Base-by-base conservation (phyloP, 2,888 invertebrate species). In the Macrosoma leucophasiata region DNA sequence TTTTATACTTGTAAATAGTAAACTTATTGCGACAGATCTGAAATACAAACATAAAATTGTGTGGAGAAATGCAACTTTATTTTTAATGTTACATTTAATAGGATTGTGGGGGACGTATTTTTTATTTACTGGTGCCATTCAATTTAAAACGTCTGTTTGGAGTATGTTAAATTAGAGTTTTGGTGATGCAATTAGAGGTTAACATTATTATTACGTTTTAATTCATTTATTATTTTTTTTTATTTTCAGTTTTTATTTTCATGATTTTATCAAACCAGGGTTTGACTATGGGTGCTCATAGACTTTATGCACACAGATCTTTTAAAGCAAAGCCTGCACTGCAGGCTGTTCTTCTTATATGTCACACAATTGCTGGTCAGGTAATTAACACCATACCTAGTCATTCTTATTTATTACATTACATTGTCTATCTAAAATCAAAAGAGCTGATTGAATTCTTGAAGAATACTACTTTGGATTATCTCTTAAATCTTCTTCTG, bases 201-300 rank as follows among this genome's bases (percentile, higher is more conserved):
- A n/a, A n/a, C n/a, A n/a, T n/a, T n/a, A n/a, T n/a, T n/a, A n/a
- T n/a, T n/a, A n/a, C n/a, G n/a, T n/a, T n/a, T n/a, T n/a, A n/a
- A n/a, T n/a, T n/a, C 7, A 22, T 23, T 24, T n/a, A n/a, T n/a
- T 12, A n/a, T 24, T 20, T 17, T 10, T 15, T 28, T 27, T 36
- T 28, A 3, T 27, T 65, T 59, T 39, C 52, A 71, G 75, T 50
- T 32, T 7, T 52, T 1, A 20, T 61, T 5, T 11, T 72, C 4
- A 45, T 51, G 3, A 40, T 64, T 8, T 42, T 59, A 1, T 61
- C 74, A 14, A 70, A 84, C 4, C 77, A 86, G 61, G 93, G 93
- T 7, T 86, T 93, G 1, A 93, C 93, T 3, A 89, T 93, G 29
- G 95, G 95, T 8, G 92, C 93, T 0, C 95, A 95, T 62, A 78